Evolutionary conservation across 2,888 invertebrate genomes (phyloP), one percentile per base, ranked within the genome.

Genomic region (Acanthacorydalis orientalis): DNA sequence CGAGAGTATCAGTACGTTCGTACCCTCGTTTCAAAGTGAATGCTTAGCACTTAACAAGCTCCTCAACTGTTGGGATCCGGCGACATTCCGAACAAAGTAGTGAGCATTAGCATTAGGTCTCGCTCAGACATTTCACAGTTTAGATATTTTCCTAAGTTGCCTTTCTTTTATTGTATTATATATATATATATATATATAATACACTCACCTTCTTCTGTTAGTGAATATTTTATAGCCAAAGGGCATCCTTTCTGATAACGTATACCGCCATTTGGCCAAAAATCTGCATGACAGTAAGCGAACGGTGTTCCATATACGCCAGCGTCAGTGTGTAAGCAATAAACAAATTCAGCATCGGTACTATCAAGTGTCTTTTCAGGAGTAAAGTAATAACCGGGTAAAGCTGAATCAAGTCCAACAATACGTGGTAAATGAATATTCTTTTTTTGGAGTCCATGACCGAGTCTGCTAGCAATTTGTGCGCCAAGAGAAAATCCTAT

Each of bases 221-320:
- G 23, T 23, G 6, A 2, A 6, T 4, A 6, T 23, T 2, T 2
- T 6, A 23, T 23, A 23, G 23, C 6, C 2, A 37, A 8, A 14
- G 37, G 37, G 10, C 37, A 37, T 12, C 37, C 37, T 9, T 7
- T 7, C 2, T 37, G 37, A 14, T 12, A 12, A 37, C 37, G 37
- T 37, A 10, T 37, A 12, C 37, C 37, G 6, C 7, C n/a, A 37
- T 37, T 37, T 7, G 37, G 12, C n/a, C n/a, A n/a, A 9, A 37
- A 37, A 9, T 37, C 14, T n/a, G 14, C 37, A 37, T 37, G 12
- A 37, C 37, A 14, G 31, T 46, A 38, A 3, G 8, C 23, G 7
- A 16, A 9, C 11, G n/a, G 31, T 4, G 46, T 46, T 12, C 46
- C 46, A 40, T 39, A 39, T 15, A 46, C 12, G 4, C 46, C 46